Base-by-base conservation (phyloP, 2,113 vertebrate species). In the Petrocephalus microphthalmus region DNA sequence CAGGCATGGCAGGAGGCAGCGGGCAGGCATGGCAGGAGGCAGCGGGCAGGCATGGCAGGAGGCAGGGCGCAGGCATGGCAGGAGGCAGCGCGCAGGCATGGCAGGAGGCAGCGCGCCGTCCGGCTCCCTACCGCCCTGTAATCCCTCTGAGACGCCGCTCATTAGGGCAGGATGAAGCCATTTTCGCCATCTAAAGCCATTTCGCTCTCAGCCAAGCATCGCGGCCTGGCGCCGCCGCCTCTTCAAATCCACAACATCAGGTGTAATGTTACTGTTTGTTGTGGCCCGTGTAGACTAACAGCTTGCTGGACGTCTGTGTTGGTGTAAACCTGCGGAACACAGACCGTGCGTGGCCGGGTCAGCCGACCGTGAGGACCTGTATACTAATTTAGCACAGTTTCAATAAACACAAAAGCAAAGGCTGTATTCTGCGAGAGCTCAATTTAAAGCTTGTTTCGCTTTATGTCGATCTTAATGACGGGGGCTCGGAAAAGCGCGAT, bases 181-280 rank as follows among this genome's bases (percentile, higher is more conserved):
- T 42, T 57, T 90, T 91, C 78, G 90, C n/a, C n/a, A n/a, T n/a
- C n/a, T n/a, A n/a, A n/a, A n/a, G n/a, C n/a, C n/a, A n/a, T n/a
- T n/a, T n/a, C n/a, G n/a, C n/a, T 93, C 93, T 91, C 95, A 96
- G 94, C 95, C 95, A 95, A 94, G 96, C 96, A 92, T 96, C 91
- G 92, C 94, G 87, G 92, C 56, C 89, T 87, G 96, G 96, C 96
- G 95, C 96, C 96, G 92, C 92, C 52, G 93, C 94, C 92, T 92
- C 95, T 93, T 89, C 87, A 93, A 94, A 93, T 94, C 95, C 92
- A 93, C 96, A 93, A 94, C 94, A 94, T 95, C 90, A 93, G 96
- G 96, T 96, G 95, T 97, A 95, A 91, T 90, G 94, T 96, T 96
- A 95, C 96, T 94, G 91, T 92, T 95, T 95, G 96, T 96, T 95